Evolutionary conservation across 2,797 vertebrate genomes (phyloP).

Genomic region (Agapornis canus): DNA sequence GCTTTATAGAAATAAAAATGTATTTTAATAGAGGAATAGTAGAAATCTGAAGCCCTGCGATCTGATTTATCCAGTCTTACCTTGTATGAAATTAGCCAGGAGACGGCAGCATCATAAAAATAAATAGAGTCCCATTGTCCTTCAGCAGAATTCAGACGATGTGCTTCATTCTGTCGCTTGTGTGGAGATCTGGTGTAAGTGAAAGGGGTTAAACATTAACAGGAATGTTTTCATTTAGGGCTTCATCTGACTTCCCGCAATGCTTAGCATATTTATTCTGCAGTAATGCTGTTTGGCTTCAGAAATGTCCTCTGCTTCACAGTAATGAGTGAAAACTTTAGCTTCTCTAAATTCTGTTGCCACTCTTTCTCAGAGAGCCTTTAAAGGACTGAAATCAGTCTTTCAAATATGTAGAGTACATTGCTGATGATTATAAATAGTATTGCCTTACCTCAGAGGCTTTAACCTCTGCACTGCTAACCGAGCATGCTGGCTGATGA

Average conservation of each 20-base stretch:
- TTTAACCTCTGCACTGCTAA: not conserved
- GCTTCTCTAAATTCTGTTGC: not conserved
- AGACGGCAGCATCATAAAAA: slow-evolving; percentile 20
- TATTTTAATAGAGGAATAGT: not conserved
- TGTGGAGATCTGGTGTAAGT: not conserved
- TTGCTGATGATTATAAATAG: not conserved
- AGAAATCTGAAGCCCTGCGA: not conserved
- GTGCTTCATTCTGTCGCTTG: not conserved
- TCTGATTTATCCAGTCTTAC: not conserved
- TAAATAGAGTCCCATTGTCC: not conserved
- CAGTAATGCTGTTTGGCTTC: not conserved
- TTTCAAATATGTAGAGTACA: not conserved
- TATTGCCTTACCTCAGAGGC: not conserved
- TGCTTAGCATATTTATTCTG: not conserved
- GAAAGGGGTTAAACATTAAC: slow-evolving; percentile 29
- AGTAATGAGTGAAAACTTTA: not conserved
- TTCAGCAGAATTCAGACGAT: slow-evolving; percentile 11
- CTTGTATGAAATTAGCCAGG: not conserved
- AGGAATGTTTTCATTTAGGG: not conserved
- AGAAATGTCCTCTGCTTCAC: not conserved
- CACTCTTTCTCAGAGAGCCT: not conserved
- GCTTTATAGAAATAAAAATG: not conserved
- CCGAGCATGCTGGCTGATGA: not conserved
- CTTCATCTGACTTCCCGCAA: not conserved
- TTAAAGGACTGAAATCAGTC: not conserved